These are phyloP conservation scores for Nomia melanderi DNA, from an alignment of 1,140 invertebrate species.

Conservation along the genomic window DNA sequence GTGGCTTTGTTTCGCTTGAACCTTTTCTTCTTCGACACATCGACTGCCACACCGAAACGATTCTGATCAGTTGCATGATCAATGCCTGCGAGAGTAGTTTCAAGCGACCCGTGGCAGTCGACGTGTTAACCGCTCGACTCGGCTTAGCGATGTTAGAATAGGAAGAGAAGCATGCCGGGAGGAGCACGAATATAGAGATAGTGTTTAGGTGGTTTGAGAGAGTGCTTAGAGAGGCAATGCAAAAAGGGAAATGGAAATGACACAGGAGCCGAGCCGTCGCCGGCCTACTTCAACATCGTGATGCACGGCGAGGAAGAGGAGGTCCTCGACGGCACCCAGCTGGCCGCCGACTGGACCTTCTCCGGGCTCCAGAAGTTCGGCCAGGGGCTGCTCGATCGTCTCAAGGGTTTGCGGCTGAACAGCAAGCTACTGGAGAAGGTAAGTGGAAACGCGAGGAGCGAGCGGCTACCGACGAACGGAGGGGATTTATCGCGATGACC, in stretches of 20 bases:
- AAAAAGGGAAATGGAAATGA: slow-evolving; percentile 68
- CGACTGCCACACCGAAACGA: too few species aligned
- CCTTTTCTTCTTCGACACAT: slow-evolving; percentile 2
- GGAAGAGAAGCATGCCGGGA: slow-evolving; percentile 55
- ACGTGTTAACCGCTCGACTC: too few species aligned
- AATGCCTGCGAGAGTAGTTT: too few species aligned
- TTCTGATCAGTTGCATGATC: too few species aligned
- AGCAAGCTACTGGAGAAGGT: slow-evolving; percentile 95
- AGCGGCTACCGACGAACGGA: too few species aligned
- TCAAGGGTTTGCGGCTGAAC: slow-evolving; percentile 90
- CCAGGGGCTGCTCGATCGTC: slow-evolving; percentile 93
- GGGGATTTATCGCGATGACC: background rate
- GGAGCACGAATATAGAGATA: slow-evolving; percentile 62
- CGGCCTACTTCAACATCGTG: slow-evolving; percentile 95
- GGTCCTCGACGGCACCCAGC: slow-evolving; percentile 93
- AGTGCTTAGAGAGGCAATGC: slow-evolving; percentile 65
- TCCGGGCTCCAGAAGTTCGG: slow-evolving; percentile 97
- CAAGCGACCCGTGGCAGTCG: too few species aligned
- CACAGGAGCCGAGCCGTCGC: slow-evolving; percentile 94
- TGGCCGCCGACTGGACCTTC: slow-evolving; percentile 96
- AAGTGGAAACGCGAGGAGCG: too few species aligned
- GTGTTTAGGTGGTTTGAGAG: slow-evolving; percentile 69
- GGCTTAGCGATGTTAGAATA: slow-evolving; percentile 41
- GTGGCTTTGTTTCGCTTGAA: slow-evolving; percentile 29
- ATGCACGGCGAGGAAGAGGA: slow-evolving; percentile 93